Evolutionary conservation across 2,888 invertebrate genomes (phyloP).

Genomic region (Micoletzkya japonica): DNA sequence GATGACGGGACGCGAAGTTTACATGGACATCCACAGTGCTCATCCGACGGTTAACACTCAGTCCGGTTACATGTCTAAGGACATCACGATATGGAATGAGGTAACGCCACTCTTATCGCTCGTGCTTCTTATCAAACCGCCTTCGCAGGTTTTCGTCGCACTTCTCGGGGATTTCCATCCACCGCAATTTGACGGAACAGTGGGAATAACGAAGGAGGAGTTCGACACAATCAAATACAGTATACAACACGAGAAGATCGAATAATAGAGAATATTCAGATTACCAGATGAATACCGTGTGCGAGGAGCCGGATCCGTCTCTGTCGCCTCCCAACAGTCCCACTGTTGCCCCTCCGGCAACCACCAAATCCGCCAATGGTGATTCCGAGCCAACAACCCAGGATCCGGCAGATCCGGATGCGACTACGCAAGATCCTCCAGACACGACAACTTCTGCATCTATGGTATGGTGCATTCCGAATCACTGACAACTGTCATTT

Average conservation of each 20-base stretch:
- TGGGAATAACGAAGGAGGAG: not conserved
- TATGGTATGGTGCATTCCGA: no score
- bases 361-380: no score
- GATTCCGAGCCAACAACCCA: no score
- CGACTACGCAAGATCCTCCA: no score
- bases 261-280: no score
- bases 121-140: no score
- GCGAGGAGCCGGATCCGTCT: no score
- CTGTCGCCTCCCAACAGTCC: not conserved
- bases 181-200: not conserved
- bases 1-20: not conserved
- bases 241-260: no score
- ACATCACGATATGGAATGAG: slow-evolving; percentile 20
- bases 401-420: no score
- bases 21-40: slow-evolving; percentile 17
- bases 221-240: slow-evolving; percentile 20
- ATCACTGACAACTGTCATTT: no score
- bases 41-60: not conserved
- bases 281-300: no score
- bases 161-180: slow-evolving; percentile 23
- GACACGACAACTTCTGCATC: no score
- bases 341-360: not conserved
- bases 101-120: not conserved
- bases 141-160: slow-evolving; percentile 9
- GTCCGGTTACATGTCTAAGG: slow-evolving; percentile 4